Percentiles rank a stretch among this genome's conserved stretches.
Conservation (phyloP, 2,888 invertebrate genomes). For the Drosophila ustulata region DNA sequence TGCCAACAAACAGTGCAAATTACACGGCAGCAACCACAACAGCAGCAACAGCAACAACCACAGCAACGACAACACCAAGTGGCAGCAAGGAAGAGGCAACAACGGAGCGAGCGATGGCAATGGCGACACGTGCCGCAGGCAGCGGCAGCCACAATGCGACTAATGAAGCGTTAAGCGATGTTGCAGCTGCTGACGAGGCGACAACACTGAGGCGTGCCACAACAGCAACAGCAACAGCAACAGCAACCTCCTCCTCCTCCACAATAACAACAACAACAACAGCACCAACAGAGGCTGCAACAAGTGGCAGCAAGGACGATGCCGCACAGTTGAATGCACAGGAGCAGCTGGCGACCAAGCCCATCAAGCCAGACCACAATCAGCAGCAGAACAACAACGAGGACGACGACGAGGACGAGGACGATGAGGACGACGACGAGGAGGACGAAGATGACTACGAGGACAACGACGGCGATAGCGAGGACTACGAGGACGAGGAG, state of each 20-base stretch:
- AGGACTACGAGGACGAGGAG: conserved; percentile 72
- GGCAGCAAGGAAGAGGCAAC: conserved; percentile 37
- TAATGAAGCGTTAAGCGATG: conserved; percentile 76
- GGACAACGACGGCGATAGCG: conserved; percentile 49
- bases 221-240: no score
- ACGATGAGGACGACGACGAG: conserved; percentile 58
- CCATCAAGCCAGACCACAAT: conserved; percentile 33
- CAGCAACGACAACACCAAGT: conserved; percentile 1
- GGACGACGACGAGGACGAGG: conserved; percentile 57
- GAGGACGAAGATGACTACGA: conserved; percentile 54
- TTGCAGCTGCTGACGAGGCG: conserved; percentile 53
- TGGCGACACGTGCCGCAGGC: conserved; percentile 30
- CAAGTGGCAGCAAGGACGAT: conserved; percentile 43
- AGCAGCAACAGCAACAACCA: conserved; percentile 9
- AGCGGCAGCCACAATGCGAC: conserved; percentile 63
- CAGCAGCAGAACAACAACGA: conserved; percentile 34
- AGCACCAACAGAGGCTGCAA: conserved; percentile 36
- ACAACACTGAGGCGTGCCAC: conserved; percentile 52
- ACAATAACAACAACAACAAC: conserved; percentile 24
- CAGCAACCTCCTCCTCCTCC: conserved; percentile 19
- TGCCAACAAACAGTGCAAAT: conserved; percentile 14
- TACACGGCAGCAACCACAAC: conserved; percentile 14
- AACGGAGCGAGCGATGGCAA: conserved; percentile 26
- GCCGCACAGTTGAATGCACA: conserved; percentile 31
- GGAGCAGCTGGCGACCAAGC: conserved; percentile 38